Conservation (phyloP, 1,140 invertebrate species). For the Callitettix versicolor region DNA sequence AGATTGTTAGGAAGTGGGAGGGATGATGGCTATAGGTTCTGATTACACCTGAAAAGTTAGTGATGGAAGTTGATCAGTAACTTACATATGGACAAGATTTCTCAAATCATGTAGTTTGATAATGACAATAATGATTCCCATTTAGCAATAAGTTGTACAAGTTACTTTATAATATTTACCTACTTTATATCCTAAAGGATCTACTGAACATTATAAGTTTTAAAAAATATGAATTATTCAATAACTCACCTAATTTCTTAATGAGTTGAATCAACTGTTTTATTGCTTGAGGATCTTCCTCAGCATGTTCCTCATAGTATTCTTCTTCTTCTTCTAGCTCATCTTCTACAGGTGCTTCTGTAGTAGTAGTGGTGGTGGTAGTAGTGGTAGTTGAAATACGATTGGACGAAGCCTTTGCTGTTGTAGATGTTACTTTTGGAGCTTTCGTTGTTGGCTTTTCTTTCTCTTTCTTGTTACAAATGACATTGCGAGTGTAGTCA, state of each 20-base stretch:
- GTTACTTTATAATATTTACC: too few relatives aligned
- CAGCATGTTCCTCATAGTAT: constrained; percentile 52
- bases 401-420: constrained; percentile 38
- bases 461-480: constrained; percentile 45
- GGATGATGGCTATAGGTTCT: too few relatives aligned
- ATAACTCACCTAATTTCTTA: constrained; percentile 57
- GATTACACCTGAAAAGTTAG: too few relatives aligned
- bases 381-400: constrained; percentile 37
- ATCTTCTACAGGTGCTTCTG: constrained; percentile 32
- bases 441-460: constrained; percentile 29
- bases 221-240: too few relatives aligned
- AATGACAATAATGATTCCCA: too few relatives aligned
- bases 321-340: constrained; percentile 44
- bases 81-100: too few relatives aligned
- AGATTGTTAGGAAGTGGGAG: too few relatives aligned
- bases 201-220: too few relatives aligned
- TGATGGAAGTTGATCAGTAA: too few relatives aligned
- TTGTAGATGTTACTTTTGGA: constrained; percentile 33
- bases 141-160: too few relatives aligned
- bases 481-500: constrained; percentile 79
- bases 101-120: too few relatives aligned
- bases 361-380: constrained; percentile 38
- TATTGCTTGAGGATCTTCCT: constrained; percentile 72
- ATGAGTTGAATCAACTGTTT: constrained; percentile 75
- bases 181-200: too few relatives aligned